These are phyloP conservation scores for Aspidiotus destructor DNA, from an alignment of 2,888 invertebrate species.

Conservation along the genomic window DNA sequence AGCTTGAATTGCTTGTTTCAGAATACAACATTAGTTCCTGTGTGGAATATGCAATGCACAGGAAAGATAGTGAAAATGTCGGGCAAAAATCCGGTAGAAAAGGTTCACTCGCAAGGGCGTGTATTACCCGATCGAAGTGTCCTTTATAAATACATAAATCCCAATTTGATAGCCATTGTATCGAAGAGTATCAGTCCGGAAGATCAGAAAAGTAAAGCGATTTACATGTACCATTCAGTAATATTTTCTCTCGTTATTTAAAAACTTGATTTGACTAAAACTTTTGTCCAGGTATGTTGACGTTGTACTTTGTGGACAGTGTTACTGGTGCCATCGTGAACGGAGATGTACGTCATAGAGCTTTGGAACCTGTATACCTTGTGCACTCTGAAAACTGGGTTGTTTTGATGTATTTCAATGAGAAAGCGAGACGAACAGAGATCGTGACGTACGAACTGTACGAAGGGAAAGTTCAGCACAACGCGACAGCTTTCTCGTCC, in stretches of 20 bases:
- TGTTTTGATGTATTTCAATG: slow-evolving; percentile 86
- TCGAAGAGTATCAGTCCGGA: slow-evolving; percentile 47
- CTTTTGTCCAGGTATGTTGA: slow-evolving; percentile 56
- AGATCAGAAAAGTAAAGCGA: slow-evolving; percentile 54
- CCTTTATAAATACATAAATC: slow-evolving; percentile 96
- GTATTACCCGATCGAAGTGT: slow-evolving; percentile 93
- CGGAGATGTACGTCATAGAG: slow-evolving; percentile 73
- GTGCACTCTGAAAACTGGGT: slow-evolving; percentile 97
- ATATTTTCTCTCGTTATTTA: neutral
- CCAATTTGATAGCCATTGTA: slow-evolving; percentile 81
- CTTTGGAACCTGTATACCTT: slow-evolving; percentile 70
- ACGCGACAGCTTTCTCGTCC: slow-evolving; percentile 80
- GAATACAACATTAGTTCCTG: slow-evolving; percentile 6
- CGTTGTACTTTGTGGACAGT: slow-evolving; percentile 78
- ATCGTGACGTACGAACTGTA: slow-evolving; percentile 88
- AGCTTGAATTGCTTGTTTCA: neutral
- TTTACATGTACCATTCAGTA: neutral
- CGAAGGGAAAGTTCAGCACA: slow-evolving; percentile 78
- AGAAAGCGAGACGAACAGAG: slow-evolving; percentile 85
- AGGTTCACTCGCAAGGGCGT: slow-evolving; percentile 87
- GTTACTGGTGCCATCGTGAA: slow-evolving; percentile 81
- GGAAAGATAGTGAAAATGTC: slow-evolving; percentile 52
- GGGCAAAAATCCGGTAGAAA: slow-evolving; percentile 57
- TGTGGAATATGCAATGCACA: slow-evolving; percentile 22
- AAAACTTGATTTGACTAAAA: neutral